A percentile compares a stretch with the other conserved stretches of the same genome.
Conservation (phyloP, 1,140 invertebrate species). For the Tetragonula clypearis region DNA sequence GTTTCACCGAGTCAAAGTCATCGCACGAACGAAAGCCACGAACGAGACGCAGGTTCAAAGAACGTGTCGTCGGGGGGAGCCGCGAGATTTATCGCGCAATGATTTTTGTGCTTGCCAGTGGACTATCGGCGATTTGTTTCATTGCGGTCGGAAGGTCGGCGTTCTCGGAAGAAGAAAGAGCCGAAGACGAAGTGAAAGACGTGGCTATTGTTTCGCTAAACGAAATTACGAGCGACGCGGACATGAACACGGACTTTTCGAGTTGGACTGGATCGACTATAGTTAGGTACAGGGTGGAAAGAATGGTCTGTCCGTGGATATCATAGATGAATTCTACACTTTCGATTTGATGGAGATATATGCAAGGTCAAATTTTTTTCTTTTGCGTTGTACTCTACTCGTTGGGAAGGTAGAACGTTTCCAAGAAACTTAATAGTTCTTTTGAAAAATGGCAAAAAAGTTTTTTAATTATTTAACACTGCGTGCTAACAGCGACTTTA, state of each 20-base stretch:
- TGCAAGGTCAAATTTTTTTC: no score
- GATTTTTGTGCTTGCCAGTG: constrained; percentile 28
- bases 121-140: background rate
- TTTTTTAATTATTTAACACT: no score
- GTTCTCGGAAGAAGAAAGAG: background rate
- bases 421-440: no score
- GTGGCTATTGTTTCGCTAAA: constrained; percentile 29
- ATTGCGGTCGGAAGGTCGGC: background rate
- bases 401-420: no score
- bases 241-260: background rate
- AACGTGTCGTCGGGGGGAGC: background rate
- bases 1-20: constrained; percentile 12
- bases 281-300: background rate
- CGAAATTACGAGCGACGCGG: background rate
- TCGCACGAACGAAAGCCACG: background rate
- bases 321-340: no score
- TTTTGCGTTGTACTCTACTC: no score
- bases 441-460: no score
- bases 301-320: no score
- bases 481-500: no score
- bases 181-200: background rate
- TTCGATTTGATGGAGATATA: no score
- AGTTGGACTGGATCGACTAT: no score
- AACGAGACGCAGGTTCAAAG: constrained; percentile 40
- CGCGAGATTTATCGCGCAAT: constrained; percentile 24